Evolutionary conservation across 2,888 invertebrate genomes (phyloP).

Genomic region (Parnassius orleans): DNA sequence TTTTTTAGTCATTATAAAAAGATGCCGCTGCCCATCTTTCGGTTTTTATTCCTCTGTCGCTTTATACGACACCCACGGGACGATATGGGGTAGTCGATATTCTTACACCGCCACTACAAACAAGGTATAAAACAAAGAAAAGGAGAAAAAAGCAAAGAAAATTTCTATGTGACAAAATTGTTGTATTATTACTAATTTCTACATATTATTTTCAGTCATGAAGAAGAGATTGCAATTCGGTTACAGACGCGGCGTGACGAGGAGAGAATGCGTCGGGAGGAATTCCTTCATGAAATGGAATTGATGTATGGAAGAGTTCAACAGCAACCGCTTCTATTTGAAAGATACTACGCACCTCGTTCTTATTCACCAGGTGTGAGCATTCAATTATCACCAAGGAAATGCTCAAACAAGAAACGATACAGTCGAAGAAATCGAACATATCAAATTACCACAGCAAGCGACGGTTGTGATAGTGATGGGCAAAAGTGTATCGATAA

Average conservation of each 20-base stretch:
- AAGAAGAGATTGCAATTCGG: conserved; percentile 85
- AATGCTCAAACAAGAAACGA: conserved; percentile 51
- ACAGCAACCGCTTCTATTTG: conserved; percentile 86
- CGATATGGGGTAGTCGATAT: too few species aligned
- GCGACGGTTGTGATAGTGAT: conserved; percentile 60
- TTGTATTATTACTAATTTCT: neutral
- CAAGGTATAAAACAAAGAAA: too few species aligned
- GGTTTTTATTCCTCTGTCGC: too few species aligned
- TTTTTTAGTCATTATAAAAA: too few species aligned
- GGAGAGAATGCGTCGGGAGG: conserved; percentile 84
- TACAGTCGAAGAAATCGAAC: conserved; percentile 43
- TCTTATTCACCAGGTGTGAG: conserved; percentile 52
- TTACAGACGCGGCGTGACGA: conserved; percentile 84
- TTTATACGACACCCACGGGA: too few species aligned
- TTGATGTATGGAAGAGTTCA: conserved; percentile 86
- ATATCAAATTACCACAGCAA: conserved; percentile 57
- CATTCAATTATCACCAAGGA: conserved; percentile 63
- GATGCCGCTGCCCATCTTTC: too few species aligned
- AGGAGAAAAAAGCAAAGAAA: too few species aligned
- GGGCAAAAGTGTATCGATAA: conserved; percentile 61
- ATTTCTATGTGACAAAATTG: too few species aligned
- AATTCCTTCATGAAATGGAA: conserved; percentile 86
- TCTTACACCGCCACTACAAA: too few species aligned
- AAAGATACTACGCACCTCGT: conserved; percentile 84
- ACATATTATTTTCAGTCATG: conserved; percentile 60